These are phyloP conservation scores for Aphelenchoides fujianensis DNA, from an alignment of 1,140 invertebrate species.

Conservation along the genomic window DNA sequence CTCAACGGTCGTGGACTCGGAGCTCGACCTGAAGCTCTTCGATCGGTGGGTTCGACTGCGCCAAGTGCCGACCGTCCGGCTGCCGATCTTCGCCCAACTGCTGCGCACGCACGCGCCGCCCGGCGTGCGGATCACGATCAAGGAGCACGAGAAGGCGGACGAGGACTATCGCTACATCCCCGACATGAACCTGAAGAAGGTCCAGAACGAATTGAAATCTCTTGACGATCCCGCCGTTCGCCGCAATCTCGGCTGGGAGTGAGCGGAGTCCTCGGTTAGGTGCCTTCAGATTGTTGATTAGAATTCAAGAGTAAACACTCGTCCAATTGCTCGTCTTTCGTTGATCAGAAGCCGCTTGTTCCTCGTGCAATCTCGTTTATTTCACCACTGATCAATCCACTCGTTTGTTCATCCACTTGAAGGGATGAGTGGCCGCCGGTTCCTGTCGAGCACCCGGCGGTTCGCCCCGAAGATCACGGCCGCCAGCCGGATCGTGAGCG, in stretches of 20 bases:
- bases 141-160: slow-evolving; percentile 56
- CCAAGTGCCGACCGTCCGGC: slow-evolving; percentile 48
- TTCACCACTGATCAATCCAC: no score
- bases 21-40: slow-evolving; percentile 52
- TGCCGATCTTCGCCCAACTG: slow-evolving; percentile 51
- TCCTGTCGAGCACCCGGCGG: background rate
- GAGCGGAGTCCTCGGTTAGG: no score
- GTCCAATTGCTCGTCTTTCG: no score
- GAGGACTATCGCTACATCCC: slow-evolving; percentile 60
- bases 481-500: slow-evolving; percentile 72
- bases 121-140: slow-evolving; percentile 56
- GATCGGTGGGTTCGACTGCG: slow-evolving; percentile 49
- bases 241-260: slow-evolving; percentile 58
- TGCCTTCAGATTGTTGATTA: no score
- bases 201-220: slow-evolving; percentile 56
- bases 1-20: slow-evolving; percentile 43
- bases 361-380: no score
- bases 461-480: slow-evolving; percentile 13
- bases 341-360: no score
- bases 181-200: slow-evolving; percentile 52
- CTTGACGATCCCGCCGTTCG: slow-evolving; percentile 56
- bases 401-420: no score
- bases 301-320: background rate
- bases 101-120: slow-evolving; percentile 53
- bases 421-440: no score